Base-by-base conservation (phyloP, 2,113 vertebrate genomes). In the Malurus elegans region DNA sequence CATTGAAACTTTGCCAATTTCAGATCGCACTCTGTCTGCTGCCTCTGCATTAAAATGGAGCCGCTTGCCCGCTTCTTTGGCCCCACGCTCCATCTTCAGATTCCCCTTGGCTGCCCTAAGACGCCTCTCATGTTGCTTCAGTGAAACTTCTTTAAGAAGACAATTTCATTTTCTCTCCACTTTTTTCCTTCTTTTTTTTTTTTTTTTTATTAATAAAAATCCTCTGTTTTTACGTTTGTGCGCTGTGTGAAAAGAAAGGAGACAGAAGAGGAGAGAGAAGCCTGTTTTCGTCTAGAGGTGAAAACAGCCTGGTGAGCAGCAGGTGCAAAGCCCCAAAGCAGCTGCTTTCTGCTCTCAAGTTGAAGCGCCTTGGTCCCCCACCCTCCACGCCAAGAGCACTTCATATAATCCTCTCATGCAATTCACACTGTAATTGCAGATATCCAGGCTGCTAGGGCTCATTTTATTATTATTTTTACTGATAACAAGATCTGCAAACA, bases 391-490 rank as follows among this genome's bases (percentile, higher is more conserved):
- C 97, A 97, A 98, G 98, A 98, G 98, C 98, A 98, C 98, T 99
- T 98, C 98, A 98, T 97, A 93, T 98, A 99, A 98, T 98, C 98
- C 98, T 98, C 98, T 98, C 98, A 91, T 98, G 98, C 98, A 98
- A 98, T 98, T 98, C 98, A 98, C 98, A 97, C 98, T 98, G 98
- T 98, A 98, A 98, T 98, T 98, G 98, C 98, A 97, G 96, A 98
- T 98, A 97, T 97, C 97, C 98, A 97, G 93, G 96, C 97, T 95
- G 97, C 97, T 96, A 90, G 95, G 96, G 94, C 97, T 97, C 94
- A 90, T 96, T 98, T 97, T 97, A 96, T 98, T 97, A 97, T 97
- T 97, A 94, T 96, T 96, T 97, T 97, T 97, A 92, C 97, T 91
- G 97, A 98, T 97, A 96, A 97, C 96, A 92, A 97, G 96, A 97